Percentiles rank a stretch among this genome's conserved stretches.
These are phyloP conservation scores for Pangasius larnaudii DNA, from an alignment of 2,797 vertebrate species.

Conservation along the genomic window DNA sequence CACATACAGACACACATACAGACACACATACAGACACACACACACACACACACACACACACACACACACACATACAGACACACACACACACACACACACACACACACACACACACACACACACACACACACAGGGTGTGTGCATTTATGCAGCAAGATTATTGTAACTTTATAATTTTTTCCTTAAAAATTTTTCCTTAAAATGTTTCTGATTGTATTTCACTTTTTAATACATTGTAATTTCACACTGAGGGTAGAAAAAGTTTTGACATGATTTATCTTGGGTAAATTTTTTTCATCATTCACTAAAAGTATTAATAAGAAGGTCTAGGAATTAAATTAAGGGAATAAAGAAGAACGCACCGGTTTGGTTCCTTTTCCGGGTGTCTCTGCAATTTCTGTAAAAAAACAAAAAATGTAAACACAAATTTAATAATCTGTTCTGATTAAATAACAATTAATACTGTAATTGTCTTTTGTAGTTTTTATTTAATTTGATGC, in stretches of 20 bases:
- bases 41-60: not conserved
- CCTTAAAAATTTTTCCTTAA: too few species aligned
- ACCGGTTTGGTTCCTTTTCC: slow-evolving; percentile 51
- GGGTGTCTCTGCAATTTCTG: slow-evolving; percentile 48
- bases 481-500: not conserved
- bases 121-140: not conserved
- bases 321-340: not conserved
- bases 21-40: not conserved
- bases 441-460: not conserved
- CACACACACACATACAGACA: not conserved
- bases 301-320: not conserved
- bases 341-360: not conserved
- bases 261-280: too few species aligned
- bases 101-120: not conserved
- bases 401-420: not conserved
- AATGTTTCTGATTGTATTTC: too few species aligned
- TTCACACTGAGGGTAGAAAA: too few species aligned
- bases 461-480: not conserved
- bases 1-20: not conserved
- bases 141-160: too few species aligned
- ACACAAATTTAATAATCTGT: not conserved
- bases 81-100: too few species aligned
- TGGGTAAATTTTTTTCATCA: too few species aligned
- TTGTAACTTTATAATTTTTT: too few species aligned
- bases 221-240: too few species aligned